Evolutionary conservation across 2,888 invertebrate genomes (phyloP).

Genomic region (Zaprionus bogoriensis): DNA sequence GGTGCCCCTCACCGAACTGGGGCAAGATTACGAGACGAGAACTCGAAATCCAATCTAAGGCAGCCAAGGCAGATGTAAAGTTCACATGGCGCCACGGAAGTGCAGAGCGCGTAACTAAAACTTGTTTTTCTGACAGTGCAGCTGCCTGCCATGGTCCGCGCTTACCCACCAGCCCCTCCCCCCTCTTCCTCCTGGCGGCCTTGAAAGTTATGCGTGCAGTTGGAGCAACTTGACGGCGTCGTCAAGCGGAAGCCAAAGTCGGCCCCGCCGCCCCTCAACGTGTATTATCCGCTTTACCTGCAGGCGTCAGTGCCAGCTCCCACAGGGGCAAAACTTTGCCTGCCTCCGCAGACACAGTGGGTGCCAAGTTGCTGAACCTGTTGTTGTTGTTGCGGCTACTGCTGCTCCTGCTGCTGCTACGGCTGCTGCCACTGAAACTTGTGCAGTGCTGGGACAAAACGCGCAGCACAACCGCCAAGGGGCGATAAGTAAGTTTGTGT

Average conservation of each 20-base stretch:
- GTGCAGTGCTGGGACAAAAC: conserved; percentile 8
- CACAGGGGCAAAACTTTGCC: conserved; percentile 26
- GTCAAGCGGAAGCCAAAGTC: conserved; percentile 52
- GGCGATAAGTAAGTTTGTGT: conserved; percentile 14
- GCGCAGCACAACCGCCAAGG: conserved; percentile 3
- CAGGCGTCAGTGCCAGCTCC: conserved; percentile 28
- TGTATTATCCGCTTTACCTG: conserved; percentile 61
- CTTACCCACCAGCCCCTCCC: neutral
- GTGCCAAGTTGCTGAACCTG: conserved; percentile 17
- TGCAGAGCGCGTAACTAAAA: conserved; percentile 68
- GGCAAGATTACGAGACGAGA: conserved; percentile 45
- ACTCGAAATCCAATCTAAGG: conserved; percentile 24
- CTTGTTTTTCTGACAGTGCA: conserved; percentile 70
- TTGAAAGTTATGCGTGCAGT: conserved; percentile 61
- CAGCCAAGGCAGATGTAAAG: conserved; percentile 20
- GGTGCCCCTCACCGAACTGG: conserved; percentile 43
- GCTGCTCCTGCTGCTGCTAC: neutral
- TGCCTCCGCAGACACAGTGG: conserved; percentile 3
- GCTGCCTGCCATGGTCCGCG: conserved; percentile 23
- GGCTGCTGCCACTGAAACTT: conserved; percentile 2
- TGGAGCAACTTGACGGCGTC: conserved; percentile 46
- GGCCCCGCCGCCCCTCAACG: conserved; percentile 8
- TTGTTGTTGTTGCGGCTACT: neutral
- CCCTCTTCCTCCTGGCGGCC: conserved; percentile 33
- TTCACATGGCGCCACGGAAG: conserved; percentile 68